Conservation (phyloP, 2,113 vertebrate genomes). For the Serinus canaria region DNA sequence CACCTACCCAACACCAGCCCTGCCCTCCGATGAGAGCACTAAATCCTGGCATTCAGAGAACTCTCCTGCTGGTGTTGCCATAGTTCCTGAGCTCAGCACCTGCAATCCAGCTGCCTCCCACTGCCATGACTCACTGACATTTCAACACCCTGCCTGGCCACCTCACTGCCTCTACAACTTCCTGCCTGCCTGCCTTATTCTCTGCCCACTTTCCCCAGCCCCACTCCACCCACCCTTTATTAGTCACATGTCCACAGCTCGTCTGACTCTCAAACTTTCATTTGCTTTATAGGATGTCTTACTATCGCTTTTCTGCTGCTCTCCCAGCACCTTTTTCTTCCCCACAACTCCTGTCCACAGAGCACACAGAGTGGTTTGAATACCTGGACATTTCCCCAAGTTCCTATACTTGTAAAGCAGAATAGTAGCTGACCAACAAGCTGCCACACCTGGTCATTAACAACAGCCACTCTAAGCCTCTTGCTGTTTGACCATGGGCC, state of each 20-base stretch:
- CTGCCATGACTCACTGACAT: constrained; percentile 18
- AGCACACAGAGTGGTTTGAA: neutral
- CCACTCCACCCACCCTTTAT: neutral
- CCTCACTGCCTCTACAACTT: constrained; percentile 26
- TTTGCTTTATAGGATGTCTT: neutral
- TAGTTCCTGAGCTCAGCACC: constrained; percentile 42
- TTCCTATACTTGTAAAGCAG: neutral
- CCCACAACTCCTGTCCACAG: neutral
- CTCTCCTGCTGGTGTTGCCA: constrained; percentile 13
- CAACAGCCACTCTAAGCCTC: neutral
- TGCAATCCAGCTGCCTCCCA: constrained; percentile 51
- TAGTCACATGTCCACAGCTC: neutral
- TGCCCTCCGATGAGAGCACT: constrained; percentile 37
- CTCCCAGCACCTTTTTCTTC: neutral
- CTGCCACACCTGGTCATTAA: neutral
- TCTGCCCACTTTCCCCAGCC: neutral
- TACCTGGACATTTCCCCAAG: neutral
- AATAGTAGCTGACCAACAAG: neutral
- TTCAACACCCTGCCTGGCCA: constrained; percentile 47
- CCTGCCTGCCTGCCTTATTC: constrained; percentile 2
- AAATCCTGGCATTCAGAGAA: constrained; percentile 17
- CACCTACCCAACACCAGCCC: neutral
- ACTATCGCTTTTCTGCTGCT: neutral
- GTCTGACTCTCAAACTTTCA: neutral
- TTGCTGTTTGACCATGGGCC: neutral